Evolutionary conservation across 2,888 invertebrate species (phyloP).

Genomic region (Rotaria macrura): DNA sequence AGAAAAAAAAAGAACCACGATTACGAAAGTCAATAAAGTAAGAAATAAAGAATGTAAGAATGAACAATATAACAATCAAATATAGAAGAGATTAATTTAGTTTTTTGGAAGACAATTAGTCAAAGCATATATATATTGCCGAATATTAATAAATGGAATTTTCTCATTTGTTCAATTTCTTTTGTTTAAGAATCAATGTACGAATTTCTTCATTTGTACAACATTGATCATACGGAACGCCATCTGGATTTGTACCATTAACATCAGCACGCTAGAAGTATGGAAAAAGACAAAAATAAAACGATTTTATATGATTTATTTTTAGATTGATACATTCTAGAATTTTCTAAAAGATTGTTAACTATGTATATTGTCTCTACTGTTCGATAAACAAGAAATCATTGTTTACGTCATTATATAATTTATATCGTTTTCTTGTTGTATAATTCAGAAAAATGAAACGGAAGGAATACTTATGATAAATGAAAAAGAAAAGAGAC

Average conservation of each 20-base stretch:
- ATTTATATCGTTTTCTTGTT: not conserved
- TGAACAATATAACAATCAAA: not conserved
- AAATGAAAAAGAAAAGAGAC: not conserved
- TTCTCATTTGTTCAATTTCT: not conserved
- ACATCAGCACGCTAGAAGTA: constrained; percentile 1
- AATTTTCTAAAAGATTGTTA: not conserved
- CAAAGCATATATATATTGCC: not conserved
- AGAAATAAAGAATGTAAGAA: not conserved
- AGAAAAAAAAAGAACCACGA: not conserved
- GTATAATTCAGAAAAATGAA: not conserved
- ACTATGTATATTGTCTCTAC: no score
- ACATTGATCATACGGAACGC: not conserved
- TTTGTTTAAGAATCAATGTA: not conserved
- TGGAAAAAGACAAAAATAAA: not conserved
- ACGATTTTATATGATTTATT: not conserved
- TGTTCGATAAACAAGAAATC: no score
- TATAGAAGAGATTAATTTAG: not conserved
- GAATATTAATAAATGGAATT: not conserved
- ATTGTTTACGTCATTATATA: not conserved
- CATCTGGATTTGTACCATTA: not conserved
- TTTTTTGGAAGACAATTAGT: not conserved
- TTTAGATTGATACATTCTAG: not conserved
- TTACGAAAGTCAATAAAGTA: not conserved
- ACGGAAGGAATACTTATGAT: not conserved
- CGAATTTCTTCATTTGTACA: constrained; percentile 6